Base-by-base conservation (phyloP, 2,888 invertebrate genomes). In the Lucinisca nassula region DNA sequence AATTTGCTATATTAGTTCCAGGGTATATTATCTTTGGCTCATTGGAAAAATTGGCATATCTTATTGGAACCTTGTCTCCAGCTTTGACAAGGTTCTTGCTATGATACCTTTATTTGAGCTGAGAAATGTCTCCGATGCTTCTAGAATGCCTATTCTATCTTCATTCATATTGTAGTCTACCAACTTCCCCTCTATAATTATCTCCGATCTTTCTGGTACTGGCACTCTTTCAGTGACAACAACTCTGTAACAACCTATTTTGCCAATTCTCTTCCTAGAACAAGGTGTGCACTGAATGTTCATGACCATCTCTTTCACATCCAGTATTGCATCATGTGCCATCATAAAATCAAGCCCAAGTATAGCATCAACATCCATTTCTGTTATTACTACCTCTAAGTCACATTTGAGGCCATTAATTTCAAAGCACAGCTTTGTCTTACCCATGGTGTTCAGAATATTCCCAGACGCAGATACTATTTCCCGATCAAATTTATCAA, bases 301-400 rank as follows among this genome's bases (percentile, higher is more conserved):
- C 35, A 77, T 24, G 2, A 45, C 37, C 17, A 38, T 0, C 8
- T 30, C 12, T 1, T 21, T 40, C 14, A 61, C 37, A 55, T 77
- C 72, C 45, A 76, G 21, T 10, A 35, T 30, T 32, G 6, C 32
- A n/a, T 83, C 27, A 14, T 77, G 10, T 1, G 27, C 27, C 35
- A n/a, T 73, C 55, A 83, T 27, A 58, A 83, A 72, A 24, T 83
- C 83, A 21, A 78, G n/a, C n/a, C n/a, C n/a, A n/a, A n/a, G n/a
- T n/a, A n/a, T n/a, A n/a, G n/a, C n/a, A n/a, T n/a, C n/a, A 10
- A 73, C 27, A 1, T 49, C 38, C 2, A 83, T 38, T 12, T 83
- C 37, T 3, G 73, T 72, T 2, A 83, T 55, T 32, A 51, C 40
- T 51, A 78, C 37, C 0, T 83, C 72, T 12, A 35, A 10, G 1